Percentiles rank a stretch among this genome's conserved stretches.
Conservation (phyloP, 2,113 vertebrate genomes). For the Genyomyrus donnyi region DNA sequence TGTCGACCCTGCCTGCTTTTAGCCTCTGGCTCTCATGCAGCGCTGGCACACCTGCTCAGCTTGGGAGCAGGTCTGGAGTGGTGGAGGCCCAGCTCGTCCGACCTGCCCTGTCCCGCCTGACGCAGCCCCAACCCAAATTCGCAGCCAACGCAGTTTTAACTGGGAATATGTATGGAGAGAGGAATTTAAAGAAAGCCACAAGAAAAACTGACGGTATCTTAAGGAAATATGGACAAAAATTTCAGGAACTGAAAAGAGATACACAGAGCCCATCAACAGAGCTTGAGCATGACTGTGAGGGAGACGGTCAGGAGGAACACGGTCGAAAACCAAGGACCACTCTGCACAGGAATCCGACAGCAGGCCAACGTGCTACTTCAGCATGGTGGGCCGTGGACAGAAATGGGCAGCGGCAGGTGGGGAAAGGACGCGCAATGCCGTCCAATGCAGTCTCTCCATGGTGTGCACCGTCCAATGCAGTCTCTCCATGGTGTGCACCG, state of each 20-base stretch:
- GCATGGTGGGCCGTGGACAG: background rate
- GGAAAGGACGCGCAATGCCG: background rate
- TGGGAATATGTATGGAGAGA: background rate
- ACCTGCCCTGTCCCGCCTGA: background rate
- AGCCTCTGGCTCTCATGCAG: background rate
- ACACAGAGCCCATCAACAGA: no score
- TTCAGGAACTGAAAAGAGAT: no score
- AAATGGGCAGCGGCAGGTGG: background rate
- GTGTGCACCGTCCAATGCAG: no score
- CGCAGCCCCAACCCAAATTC: background rate
- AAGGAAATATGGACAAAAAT: background rate
- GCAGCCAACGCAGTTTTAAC: background rate
- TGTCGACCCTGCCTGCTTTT: slow-evolving; percentile 57
- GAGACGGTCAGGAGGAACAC: background rate
- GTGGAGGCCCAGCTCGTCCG: background rate
- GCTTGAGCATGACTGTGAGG: no score
- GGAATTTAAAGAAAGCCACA: background rate
- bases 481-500: no score
- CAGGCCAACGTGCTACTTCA: background rate
- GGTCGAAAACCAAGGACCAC: background rate
- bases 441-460: no score
- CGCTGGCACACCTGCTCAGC: background rate
- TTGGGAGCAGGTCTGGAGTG: background rate
- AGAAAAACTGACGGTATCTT: background rate
- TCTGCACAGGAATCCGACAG: background rate